Conservation (phyloP, 2,113 vertebrate genomes). For the Stegostoma tigrinum region DNA sequence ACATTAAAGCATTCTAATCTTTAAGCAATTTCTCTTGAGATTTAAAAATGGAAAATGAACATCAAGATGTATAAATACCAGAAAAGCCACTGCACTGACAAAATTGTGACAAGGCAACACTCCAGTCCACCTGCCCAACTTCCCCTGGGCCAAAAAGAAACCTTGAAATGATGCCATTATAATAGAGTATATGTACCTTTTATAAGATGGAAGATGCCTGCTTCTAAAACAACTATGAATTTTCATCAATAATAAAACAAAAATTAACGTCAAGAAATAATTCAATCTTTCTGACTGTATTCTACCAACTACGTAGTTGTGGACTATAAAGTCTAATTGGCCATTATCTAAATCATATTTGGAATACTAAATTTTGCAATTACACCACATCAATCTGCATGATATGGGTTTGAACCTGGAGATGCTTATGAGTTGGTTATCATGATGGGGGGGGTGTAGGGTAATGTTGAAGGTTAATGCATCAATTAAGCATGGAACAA, state of each 20-base stretch:
- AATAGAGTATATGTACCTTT: not conserved
- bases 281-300: not conserved
- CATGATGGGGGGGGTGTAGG: not conserved
- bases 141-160: not conserved
- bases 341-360: not conserved
- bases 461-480: not conserved
- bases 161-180: not conserved
- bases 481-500: not conserved
- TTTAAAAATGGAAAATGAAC: not conserved
- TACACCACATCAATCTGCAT: not conserved
- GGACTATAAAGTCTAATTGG: not conserved
- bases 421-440: not conserved
- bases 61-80: not conserved
- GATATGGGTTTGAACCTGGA: not conserved
- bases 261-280: not conserved
- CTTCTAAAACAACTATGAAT: not conserved
- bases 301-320: not conserved
- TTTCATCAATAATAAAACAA: not conserved
- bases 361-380: not conserved
- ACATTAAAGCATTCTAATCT: not conserved
- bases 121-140: not conserved
- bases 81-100: not conserved
- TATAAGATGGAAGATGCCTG: not conserved
- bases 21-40: not conserved
- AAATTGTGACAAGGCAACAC: not conserved